A percentile compares a stretch with the other conserved stretches of the same genome.
Evolutionary conservation across 2,888 invertebrate species (phyloP).

Genomic region (Leptopilina myrica): DNA sequence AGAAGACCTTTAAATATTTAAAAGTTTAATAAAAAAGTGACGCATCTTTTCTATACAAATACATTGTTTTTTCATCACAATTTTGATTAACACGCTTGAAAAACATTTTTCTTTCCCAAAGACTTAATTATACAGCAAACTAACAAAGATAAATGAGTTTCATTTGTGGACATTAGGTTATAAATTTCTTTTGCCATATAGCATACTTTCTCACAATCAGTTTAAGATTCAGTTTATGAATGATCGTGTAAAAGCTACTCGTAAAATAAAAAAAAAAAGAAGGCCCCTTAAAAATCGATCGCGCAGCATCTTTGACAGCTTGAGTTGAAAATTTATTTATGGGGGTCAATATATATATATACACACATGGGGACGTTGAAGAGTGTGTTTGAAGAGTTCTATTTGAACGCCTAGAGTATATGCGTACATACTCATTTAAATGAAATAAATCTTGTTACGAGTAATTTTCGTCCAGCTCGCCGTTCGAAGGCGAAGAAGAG

Average conservation of each 20-base stretch:
- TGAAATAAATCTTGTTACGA: slow-evolving; percentile 73
- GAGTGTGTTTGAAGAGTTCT: slow-evolving; percentile 50
- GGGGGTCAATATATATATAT: slow-evolving; percentile 21
- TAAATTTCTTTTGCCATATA: slow-evolving; percentile 1
- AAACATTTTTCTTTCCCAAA: too few species aligned
- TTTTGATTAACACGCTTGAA: too few species aligned
- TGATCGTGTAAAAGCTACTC: slow-evolving; percentile 4
- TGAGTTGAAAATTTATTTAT: slow-evolving; percentile 33
- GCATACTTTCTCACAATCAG: slow-evolving; percentile 32
- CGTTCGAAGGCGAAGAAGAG: slow-evolving; percentile 32
- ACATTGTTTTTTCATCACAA: too few species aligned
- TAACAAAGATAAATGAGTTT: background rate
- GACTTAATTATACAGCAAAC: too few species aligned
- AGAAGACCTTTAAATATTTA: too few species aligned
- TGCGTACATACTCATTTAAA: slow-evolving; percentile 73
- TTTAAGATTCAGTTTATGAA: slow-evolving; percentile 35
- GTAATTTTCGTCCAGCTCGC: slow-evolving; percentile 34
- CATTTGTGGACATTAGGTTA: background rate
- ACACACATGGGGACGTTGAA: background rate
- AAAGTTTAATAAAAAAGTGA: too few species aligned
- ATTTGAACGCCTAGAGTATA: slow-evolving; percentile 60
- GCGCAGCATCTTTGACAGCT: slow-evolving; percentile 30
- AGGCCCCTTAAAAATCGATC: slow-evolving; percentile 30
- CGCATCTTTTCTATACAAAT: too few species aligned
- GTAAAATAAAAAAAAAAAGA: slow-evolving; percentile 1